Percentiles rank a stretch among this genome's conserved stretches.
Evolutionary conservation across 2,888 invertebrate genomes (phyloP).

Genomic region (Drosophila neonasuta): DNA sequence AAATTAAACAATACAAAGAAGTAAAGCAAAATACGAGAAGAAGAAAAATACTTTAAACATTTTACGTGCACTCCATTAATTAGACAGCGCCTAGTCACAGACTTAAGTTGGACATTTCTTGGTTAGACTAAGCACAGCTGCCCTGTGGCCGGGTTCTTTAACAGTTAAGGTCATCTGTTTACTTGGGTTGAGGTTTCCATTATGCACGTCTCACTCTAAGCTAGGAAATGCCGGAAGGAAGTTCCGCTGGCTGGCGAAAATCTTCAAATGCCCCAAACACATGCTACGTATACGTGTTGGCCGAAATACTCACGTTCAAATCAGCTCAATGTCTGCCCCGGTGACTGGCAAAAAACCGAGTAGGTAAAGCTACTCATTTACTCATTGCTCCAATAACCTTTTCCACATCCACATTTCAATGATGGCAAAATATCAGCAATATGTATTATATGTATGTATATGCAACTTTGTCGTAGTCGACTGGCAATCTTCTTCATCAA

Average conservation of each 20-base stretch:
- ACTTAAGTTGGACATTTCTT: slow-evolving; percentile 39
- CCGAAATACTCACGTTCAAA: slow-evolving; percentile 36
- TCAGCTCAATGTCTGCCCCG: slow-evolving; percentile 45
- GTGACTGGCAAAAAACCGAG: slow-evolving; percentile 39
- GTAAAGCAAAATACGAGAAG: slow-evolving; percentile 23
- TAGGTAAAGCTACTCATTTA: neutral
- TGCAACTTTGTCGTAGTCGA: slow-evolving; percentile 1
- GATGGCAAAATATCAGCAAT: slow-evolving; percentile 34
- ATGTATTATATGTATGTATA: neutral
- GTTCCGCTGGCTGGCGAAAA: slow-evolving; percentile 52
- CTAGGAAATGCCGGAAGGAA: slow-evolving; percentile 73
- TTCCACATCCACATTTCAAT: slow-evolving; percentile 50
- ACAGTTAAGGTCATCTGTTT: slow-evolving; percentile 66
- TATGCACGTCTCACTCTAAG: neutral
- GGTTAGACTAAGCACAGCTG: slow-evolving; percentile 15
- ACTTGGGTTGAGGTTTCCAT: slow-evolving; percentile 23
- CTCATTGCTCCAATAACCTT: slow-evolving; percentile 73
- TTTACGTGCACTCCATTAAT: slow-evolving; percentile 75
- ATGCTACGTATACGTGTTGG: slow-evolving; percentile 19
- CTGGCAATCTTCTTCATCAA: slow-evolving; percentile 67
- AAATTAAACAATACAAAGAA: slow-evolving; percentile 34
- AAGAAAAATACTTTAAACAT: slow-evolving; percentile 31
- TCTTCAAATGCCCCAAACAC: slow-evolving; percentile 13
- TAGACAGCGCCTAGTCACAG: slow-evolving; percentile 46
- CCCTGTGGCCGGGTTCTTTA: slow-evolving; percentile 57